Conservation (phyloP, 2,888 invertebrate genomes). For the Apamea crenata region DNA sequence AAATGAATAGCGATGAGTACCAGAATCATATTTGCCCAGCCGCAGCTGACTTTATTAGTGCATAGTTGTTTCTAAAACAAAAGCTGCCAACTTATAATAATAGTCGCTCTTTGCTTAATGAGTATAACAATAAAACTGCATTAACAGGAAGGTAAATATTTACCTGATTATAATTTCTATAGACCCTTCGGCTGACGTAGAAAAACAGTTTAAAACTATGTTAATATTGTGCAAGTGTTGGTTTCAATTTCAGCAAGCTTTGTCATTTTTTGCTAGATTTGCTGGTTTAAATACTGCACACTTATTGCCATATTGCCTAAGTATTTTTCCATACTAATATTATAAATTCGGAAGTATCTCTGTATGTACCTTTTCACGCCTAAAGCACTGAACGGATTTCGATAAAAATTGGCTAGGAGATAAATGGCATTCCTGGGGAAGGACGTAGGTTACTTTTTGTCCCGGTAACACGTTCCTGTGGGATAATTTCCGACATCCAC, state of each 20-base stretch:
- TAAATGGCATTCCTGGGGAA: not conserved
- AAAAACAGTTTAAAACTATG: not conserved
- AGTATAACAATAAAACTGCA: conserved; percentile 18
- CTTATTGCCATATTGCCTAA: not conserved
- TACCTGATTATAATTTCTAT: conserved; percentile 23
- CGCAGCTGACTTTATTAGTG: conserved; percentile 77
- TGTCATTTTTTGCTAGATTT: not conserved
- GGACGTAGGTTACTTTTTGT: not conserved
- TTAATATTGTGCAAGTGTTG: conserved; percentile 4
- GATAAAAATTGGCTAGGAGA: not conserved
- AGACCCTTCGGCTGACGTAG: not conserved
- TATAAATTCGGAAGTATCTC: not conserved
- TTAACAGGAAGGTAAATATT: conserved; percentile 2
- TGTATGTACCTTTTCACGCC: not conserved
- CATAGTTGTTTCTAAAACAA: conserved; percentile 72
- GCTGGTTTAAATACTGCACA: not conserved
- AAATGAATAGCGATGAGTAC: conserved; percentile 65
- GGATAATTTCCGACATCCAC: not conserved
- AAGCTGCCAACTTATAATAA: conserved; percentile 39
- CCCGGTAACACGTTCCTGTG: not conserved
- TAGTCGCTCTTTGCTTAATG: not conserved
- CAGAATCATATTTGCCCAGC: conserved; percentile 76
- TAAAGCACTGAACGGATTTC: not conserved
- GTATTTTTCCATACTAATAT: not conserved
- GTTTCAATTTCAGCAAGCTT: conserved; percentile 13